Base-by-base conservation (phyloP, 2,888 invertebrate species). In the Oscheius sp. region DNA sequence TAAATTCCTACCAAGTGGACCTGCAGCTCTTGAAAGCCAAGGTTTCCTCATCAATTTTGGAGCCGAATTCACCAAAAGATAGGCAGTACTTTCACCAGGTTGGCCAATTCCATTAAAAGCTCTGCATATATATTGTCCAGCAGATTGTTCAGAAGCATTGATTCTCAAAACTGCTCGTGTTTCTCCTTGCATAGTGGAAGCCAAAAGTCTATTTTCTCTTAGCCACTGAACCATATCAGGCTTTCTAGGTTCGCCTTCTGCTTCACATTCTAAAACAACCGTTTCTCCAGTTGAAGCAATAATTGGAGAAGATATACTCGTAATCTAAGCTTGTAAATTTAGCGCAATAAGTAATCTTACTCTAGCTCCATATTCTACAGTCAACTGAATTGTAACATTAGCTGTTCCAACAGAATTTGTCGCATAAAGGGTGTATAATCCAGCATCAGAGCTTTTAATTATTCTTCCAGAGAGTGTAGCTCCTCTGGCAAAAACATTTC, bases 181-280 rank as follows among this genome's bases (percentile, higher is more conserved):
- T n/a, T 75, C 63, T 0, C 75, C 73, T 31, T 73, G 66, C 61
- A 61, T 39, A 1, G 45, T 42, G 37, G 61, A 52, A 12, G 10
- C 33, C 42, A 66, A 42, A 67, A 52, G 31, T 27, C 57, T 34
- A 65, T 50, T 27, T 39, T 77, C 80, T 61, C 80, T 72, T 64
- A 71, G 75, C 85, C 85, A 85, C 25, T 74, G 70, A 23, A 86
- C 80, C 84, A 85, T 86, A 10, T 82, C 79, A 27, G 71, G 50
- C 33, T 64, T 74, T 20, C 64, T 64, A 1, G 85, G 85, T 10
- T 78, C 75, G 25, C 82, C 85, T 45, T 85, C 85, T 5, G 80
- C 85, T 58, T 84, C 83, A 69, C 85, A 85, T 72, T 86, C 86
- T 29, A 85, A 65, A 4, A 83, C 69, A 3, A 85, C 81, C 6